Evolutionary conservation across 92 coral and sea anemone genomes (phyloP).

Genomic region (Porites rus): DNA sequence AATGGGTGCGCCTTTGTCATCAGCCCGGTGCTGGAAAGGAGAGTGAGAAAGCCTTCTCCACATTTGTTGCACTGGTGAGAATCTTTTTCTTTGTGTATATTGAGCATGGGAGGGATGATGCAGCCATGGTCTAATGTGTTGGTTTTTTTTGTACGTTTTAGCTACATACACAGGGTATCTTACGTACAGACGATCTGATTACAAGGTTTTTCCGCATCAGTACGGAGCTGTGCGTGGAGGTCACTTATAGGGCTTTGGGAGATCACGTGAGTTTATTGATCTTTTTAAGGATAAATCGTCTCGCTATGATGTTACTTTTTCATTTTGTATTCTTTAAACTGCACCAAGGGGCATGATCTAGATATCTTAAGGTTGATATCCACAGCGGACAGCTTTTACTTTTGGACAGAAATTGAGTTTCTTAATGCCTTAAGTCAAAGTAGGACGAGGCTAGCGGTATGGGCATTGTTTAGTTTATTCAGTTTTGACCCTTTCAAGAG

Average conservation of each 20-base stretch:
- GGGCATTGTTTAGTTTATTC: too few relatives aligned
- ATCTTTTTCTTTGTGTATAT: background rate
- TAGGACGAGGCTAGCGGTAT: too few relatives aligned
- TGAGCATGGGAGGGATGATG: background rate
- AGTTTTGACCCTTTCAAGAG: too few relatives aligned
- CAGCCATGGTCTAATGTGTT: background rate
- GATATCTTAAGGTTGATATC: too few relatives aligned
- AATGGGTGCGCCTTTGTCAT: constrained; percentile 98
- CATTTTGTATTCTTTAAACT: too few relatives aligned
- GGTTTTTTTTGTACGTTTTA: constrained; percentile 29
- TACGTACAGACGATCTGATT: constrained; percentile 96
- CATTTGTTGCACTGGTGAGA: constrained; percentile 96
- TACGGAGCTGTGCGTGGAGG: constrained; percentile 97
- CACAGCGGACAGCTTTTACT: too few relatives aligned
- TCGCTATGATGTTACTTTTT: too few relatives aligned
- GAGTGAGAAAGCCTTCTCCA: constrained; percentile 98
- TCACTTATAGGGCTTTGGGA: constrained; percentile 90
- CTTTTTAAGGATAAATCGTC: too few relatives aligned
- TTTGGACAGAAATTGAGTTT: too few relatives aligned
- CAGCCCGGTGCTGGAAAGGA: constrained; percentile 99
- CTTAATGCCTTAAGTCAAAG: too few relatives aligned
- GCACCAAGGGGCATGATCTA: too few relatives aligned
- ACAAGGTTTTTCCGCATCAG: constrained; percentile 99
- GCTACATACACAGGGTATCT: constrained; percentile 98
- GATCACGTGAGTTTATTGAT: constrained; percentile 80